phyloP scores from a whole-genome alignment of 2,113 vertebrate genomes.

The Percopsis transmontana region DNA sequence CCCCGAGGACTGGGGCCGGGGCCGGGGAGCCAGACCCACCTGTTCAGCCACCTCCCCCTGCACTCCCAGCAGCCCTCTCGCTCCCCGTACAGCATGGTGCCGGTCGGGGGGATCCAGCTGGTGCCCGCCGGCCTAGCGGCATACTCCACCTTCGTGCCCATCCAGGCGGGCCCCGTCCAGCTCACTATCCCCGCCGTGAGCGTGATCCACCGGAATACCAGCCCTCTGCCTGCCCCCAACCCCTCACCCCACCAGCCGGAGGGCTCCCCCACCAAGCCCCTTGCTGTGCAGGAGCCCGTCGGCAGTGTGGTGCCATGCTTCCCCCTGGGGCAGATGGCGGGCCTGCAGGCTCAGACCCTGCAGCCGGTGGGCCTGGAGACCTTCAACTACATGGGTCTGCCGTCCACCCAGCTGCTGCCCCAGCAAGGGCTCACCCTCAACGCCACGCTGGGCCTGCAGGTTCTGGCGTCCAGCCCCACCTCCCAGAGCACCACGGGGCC shows the following conservation, averaged over 20 bases:
- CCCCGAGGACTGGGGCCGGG: conserved; percentile 41
- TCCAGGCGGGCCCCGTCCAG: conserved; percentile 88
- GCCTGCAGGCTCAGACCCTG: conserved; percentile 82
- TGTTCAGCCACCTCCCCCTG: conserved; percentile 95
- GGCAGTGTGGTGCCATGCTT: conserved; percentile 86
- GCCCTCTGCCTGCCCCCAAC: conserved; percentile 68
- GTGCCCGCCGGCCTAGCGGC: conserved; percentile 87
- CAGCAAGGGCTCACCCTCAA: conserved; percentile 87
- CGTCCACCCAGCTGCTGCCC: conserved; percentile 79
- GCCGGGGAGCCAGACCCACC: conserved; percentile 74
- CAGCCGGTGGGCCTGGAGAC: conserved; percentile 84
- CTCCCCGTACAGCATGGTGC: conserved; percentile 87
- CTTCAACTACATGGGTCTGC: conserved; percentile 86
- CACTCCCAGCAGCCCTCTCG: conserved; percentile 90
- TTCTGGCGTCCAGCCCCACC: conserved; percentile 80
- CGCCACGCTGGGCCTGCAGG: conserved; percentile 87
- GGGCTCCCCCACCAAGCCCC: conserved; percentile 38
- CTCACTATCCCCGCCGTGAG: conserved; percentile 91
- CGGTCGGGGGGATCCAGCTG: conserved; percentile 91
- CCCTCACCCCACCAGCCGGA: conserved; percentile 36
- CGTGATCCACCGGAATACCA: conserved; percentile 87
- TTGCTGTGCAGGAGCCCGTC: conserved; percentile 81
- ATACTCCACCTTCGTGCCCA: conserved; percentile 93
- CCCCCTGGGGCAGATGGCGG: conserved; percentile 85
- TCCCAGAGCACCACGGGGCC: conserved; percentile 78